phyloP scores from a whole-genome alignment of 2,113 vertebrate genomes.

The Nicator chloris region DNA sequence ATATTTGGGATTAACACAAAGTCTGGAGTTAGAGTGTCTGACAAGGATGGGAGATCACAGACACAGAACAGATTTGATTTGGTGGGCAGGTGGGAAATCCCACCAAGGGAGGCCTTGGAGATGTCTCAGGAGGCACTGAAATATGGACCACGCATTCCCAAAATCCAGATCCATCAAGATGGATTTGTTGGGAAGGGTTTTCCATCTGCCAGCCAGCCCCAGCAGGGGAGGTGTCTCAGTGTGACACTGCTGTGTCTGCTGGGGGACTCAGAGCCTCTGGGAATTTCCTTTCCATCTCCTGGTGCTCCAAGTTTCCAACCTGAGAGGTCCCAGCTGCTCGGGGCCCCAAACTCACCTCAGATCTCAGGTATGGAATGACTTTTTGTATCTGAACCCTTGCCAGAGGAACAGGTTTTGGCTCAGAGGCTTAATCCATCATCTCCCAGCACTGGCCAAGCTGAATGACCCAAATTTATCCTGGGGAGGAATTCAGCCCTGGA shows the following conservation, averaged over 20 bases:
- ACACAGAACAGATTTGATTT: not conserved
- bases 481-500: not conserved
- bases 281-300: not conserved
- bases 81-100: not conserved
- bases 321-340: not conserved
- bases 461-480: not conserved
- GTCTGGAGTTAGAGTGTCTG: not conserved
- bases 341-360: not conserved
- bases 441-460: not conserved
- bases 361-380: not conserved
- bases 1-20: not conserved
- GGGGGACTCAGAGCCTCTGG: not conserved
- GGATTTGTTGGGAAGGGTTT: not conserved
- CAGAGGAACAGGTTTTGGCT: not conserved
- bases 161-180: not conserved
- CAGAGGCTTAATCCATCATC: not conserved
- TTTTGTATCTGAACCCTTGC: not conserved
- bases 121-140: not conserved
- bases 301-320: fast-evolving
- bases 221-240: not conserved
- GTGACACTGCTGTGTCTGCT: not conserved
- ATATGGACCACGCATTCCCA: not conserved
- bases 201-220: not conserved
- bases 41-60: not conserved
- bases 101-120: not conserved